Evolutionary conservation across 2,888 invertebrate genomes (phyloP), one percentile per base, ranked within the genome.

Genomic region (Melanotus villosus): DNA sequence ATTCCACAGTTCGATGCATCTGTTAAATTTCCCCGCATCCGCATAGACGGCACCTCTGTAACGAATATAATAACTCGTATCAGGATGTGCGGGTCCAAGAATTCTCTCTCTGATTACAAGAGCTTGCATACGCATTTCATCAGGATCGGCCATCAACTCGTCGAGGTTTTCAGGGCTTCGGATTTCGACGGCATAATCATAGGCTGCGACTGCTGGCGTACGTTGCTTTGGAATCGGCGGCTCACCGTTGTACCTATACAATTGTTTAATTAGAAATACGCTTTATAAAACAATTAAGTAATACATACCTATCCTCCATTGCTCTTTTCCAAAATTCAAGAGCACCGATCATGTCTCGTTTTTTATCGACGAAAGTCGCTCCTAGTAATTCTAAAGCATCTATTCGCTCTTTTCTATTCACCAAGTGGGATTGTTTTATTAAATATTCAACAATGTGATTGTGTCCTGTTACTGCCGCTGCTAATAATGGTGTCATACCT

Each of bases 111-210:
- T 88, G 71, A 98, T 95, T 69, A 98, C 91, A 59, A 98, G 85
- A 0, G 94, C 95, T 82, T 96, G 98, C 97, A 98, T 98, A 79
- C 97, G 88, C 94, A 98, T 96, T 76, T 94, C 95, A 82, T 99
- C 98, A 0, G 97, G 97, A 85, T 98, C 97, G 5, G 94, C 92
- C 63, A 96, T 90, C 50, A 98, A 85, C 74, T 95, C 95, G 75
- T 96, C 94, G 45, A 98, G 84, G 69, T 93, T 91, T 60, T 92
- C 92, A 50, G 90, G 86, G 75, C 92, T 91, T 74, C 89, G 89
- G 10, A 96, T 94, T 85, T 99, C 98, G 57, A 89, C 88, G 0
- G 93, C 92, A 83, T 91, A 93, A 82, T 97, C 96, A 83, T 98
- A 98, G 0, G 98, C 97, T 71, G 92, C 91, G 73, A 95, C 92